A percentile compares a stretch with the other conserved stretches of the same genome.
Conservation (phyloP, 1,140 invertebrate genomes). For the Drosophila kohkoa region DNA sequence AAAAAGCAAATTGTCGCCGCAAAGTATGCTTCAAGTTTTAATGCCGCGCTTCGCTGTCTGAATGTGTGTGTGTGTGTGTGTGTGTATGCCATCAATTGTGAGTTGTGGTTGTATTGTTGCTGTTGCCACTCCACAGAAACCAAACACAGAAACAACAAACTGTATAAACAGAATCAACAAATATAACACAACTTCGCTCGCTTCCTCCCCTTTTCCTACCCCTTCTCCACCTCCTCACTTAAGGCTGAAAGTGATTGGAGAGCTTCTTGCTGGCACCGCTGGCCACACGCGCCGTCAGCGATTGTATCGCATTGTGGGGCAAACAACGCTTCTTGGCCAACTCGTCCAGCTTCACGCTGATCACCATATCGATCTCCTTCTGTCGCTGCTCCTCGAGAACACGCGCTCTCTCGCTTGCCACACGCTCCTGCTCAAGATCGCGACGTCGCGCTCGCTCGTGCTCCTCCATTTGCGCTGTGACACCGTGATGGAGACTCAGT, state of each 20-base stretch:
- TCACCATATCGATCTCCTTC: conserved; percentile 69
- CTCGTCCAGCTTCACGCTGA: conserved; percentile 63
- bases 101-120: conserved; percentile 15
- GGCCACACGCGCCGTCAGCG: conserved; percentile 57
- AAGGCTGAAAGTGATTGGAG: conserved; percentile 8
- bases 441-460: conserved; percentile 58
- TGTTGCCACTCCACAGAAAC: conserved; percentile 23
- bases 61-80: background rate
- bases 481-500: conserved; percentile 38
- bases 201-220: background rate
- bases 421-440: conserved; percentile 45
- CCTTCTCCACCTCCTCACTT: background rate
- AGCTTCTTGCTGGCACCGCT: conserved; percentile 44
- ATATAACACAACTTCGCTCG: background rate
- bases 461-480: conserved; percentile 66
- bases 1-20: conserved; percentile 46
- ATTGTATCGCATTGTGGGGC: conserved; percentile 36
- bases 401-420: conserved; percentile 32
- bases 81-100: conserved; percentile 20
- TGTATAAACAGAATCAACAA: conserved; percentile 11
- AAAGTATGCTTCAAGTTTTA: conserved; percentile 67
- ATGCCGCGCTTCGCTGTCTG: conserved; percentile 24
- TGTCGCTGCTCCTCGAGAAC: conserved; percentile 50
- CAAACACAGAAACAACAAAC: conserved; percentile 19
- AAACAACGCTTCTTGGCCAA: conserved; percentile 56